These are phyloP conservation scores for Pyxicephalus adspersus DNA, from an alignment of 2,113 vertebrate species.

Conservation along the genomic window DNA sequence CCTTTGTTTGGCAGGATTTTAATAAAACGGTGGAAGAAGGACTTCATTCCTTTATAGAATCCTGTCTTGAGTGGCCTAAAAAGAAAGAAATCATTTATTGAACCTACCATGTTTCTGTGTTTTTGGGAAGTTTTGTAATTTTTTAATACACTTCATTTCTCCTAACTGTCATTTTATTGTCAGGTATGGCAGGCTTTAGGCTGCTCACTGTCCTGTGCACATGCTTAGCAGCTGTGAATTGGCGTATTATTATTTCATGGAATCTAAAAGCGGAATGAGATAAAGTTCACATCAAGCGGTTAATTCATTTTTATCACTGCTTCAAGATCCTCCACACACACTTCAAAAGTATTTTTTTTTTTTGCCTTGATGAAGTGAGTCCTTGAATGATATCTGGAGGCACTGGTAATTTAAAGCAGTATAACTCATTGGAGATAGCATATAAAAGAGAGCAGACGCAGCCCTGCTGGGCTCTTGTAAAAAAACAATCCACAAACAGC, in stretches of 20 bases:
- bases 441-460: conserved; percentile 36
- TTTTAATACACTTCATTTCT: too few relatives aligned
- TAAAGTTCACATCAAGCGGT: conserved; percentile 51
- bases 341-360: conserved; percentile 51
- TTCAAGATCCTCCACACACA: conserved; percentile 53
- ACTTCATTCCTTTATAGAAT: too few relatives aligned
- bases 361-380: conserved; percentile 55
- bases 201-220: not conserved
- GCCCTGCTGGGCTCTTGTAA: conserved; percentile 38
- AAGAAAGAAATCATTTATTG: too few relatives aligned
- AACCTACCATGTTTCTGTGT: too few relatives aligned
- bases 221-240: conserved; percentile 3
- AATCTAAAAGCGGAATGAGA: conserved; percentile 1
- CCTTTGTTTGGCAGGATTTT: too few relatives aligned
- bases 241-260: conserved; percentile 7
- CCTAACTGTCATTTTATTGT: too few relatives aligned
- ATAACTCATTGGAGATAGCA: conserved; percentile 42
- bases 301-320: conserved; percentile 56
- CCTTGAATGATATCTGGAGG: conserved; percentile 57
- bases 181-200: not conserved
- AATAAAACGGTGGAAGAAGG: too few relatives aligned
- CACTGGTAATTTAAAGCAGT: conserved; percentile 54
- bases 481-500: conserved; percentile 44
- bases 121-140: too few relatives aligned
- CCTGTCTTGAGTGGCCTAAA: too few relatives aligned